Evolutionary conservation across 1,140 invertebrate genomes (phyloP).

Genomic region (Pseudomyrmex pallidus): DNA sequence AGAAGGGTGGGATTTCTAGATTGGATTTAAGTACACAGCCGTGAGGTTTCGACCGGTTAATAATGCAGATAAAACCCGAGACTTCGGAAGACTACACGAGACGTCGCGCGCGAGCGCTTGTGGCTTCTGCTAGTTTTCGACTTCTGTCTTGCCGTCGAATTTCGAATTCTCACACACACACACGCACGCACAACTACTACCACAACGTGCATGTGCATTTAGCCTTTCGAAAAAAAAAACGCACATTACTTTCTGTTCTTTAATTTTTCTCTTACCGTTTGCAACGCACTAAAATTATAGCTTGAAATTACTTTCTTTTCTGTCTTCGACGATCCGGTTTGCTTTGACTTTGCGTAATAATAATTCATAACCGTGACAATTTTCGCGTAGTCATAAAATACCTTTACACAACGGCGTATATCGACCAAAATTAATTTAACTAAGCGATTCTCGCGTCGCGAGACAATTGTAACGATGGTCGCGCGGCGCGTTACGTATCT

Average conservation of each 20-base stretch:
- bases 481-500: neutral
- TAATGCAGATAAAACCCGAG: conserved; percentile 80
- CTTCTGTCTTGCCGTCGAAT: conserved; percentile 53
- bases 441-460: neutral
- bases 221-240: neutral
- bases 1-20: conserved; percentile 78
- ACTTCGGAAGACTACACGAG: conserved; percentile 68
- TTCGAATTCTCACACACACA: too few species aligned
- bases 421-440: conserved; percentile 15
- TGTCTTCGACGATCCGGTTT: too few species aligned
- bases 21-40: conserved; percentile 82
- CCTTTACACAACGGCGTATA: neutral
- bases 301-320: too few species aligned
- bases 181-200: neutral
- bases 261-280: too few species aligned
- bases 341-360: neutral
- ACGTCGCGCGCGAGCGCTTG: conserved; percentile 64
- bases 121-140: conserved; percentile 45
- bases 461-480: neutral
- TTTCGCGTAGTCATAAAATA: neutral
- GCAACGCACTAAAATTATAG: too few species aligned
- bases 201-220: neutral
- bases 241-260: too few species aligned
- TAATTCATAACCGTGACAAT: neutral
- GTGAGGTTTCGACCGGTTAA: conserved; percentile 81